Evolutionary conservation across 2,797 vertebrate genomes (phyloP).

Genomic region (Diglossa cyanea): DNA sequence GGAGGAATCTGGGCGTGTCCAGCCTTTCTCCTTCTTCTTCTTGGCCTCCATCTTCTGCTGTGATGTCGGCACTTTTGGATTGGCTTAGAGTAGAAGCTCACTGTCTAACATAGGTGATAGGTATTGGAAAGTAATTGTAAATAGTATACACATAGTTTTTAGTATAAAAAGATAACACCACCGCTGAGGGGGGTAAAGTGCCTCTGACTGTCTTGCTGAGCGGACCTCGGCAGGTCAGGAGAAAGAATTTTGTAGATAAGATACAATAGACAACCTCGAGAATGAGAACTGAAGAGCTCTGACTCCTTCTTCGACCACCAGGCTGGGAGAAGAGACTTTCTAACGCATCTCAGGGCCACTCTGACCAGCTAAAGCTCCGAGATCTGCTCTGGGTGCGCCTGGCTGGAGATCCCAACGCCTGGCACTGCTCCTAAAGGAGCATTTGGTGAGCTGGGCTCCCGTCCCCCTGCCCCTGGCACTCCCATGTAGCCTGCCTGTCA

Average conservation of each 20-base stretch:
- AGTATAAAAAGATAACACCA: no score
- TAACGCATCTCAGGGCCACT: fast-evolving
- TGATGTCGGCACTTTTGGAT: no score
- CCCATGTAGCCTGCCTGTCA: fast-evolving
- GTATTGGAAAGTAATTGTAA: no score
- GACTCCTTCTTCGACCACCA: fast-evolving
- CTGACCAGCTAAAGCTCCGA: background rate
- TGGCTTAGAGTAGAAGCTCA: no score
- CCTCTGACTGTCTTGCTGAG: no score
- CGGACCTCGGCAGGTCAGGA: fast-evolving
- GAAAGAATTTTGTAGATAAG: no score
- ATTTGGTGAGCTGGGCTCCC: background rate
- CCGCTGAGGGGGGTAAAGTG: fast-evolving
- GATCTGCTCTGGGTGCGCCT: background rate
- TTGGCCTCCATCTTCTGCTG: no score
- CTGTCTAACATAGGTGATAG: no score
- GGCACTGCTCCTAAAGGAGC: background rate
- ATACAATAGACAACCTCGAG: background rate
- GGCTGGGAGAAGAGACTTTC: background rate
- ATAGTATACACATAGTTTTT: no score
- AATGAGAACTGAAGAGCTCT: fast-evolving
- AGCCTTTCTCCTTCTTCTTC: no score
- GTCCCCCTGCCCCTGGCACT: background rate
- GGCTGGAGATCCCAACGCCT: background rate
- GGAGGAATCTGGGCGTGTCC: no score